phyloP scores from a whole-genome alignment of 2,888 invertebrate species.

The Leptopilina syphax region DNA sequence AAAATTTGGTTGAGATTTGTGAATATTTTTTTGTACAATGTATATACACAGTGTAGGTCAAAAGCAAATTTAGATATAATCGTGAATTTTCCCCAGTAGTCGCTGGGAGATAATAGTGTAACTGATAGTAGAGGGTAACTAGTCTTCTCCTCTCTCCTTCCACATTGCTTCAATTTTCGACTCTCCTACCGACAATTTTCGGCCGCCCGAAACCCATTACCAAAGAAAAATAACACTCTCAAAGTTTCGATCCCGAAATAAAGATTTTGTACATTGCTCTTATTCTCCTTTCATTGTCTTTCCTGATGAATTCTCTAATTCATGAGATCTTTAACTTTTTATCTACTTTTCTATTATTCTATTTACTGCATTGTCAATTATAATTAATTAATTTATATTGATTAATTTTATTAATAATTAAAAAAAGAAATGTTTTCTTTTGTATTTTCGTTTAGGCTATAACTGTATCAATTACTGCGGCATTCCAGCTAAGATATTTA shows the following conservation, averaged over 20 bases:
- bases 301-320: neutral
- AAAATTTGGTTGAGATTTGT: too few relatives aligned
- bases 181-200: constrained; percentile 72
- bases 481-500: too few relatives aligned
- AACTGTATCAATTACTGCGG: too few relatives aligned
- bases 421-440: too few relatives aligned
- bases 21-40: constrained; percentile 43
- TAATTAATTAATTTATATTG: too few relatives aligned
- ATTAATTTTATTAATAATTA: too few relatives aligned
- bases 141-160: constrained; percentile 63
- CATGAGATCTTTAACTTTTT: neutral
- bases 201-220: constrained; percentile 58
- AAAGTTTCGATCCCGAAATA: constrained; percentile 11
- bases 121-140: constrained; percentile 75
- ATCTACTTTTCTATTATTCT: neutral
- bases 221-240: constrained; percentile 18
- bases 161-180: constrained; percentile 59
- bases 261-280: constrained; percentile 1
- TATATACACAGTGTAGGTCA: constrained; percentile 45
- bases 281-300: constrained; percentile 1
- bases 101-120: constrained; percentile 73
- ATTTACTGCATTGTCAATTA: too few relatives aligned
- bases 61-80: constrained; percentile 48
- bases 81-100: constrained; percentile 64
- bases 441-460: too few relatives aligned